These are phyloP conservation scores for Mormoops blainvillei DNA, from an alignment of 2,113 vertebrate genomes.

Conservation along the genomic window DNA sequence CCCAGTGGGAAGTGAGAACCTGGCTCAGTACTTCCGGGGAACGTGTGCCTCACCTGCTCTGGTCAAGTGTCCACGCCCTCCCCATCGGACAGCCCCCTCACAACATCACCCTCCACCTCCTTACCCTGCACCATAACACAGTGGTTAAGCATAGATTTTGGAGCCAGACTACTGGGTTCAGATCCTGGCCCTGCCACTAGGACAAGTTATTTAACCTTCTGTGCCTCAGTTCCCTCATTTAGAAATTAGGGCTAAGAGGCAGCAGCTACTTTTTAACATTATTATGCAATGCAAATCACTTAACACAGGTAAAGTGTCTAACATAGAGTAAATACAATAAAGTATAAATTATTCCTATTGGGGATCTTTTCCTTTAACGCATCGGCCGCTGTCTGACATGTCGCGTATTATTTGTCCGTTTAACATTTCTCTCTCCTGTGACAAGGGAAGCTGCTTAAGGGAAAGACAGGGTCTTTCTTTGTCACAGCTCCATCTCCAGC, in stretches of 20 bases:
- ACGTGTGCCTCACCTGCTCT: not conserved
- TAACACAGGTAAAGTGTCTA: not conserved
- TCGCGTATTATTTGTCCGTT: not conserved
- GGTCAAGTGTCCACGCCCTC: not conserved
- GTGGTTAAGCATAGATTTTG: not conserved
- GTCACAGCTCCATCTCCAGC: not conserved
- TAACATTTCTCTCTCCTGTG: not conserved
- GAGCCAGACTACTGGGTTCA: not conserved
- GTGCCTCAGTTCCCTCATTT: not conserved
- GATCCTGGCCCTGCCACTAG: not conserved
- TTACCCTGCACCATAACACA: too few species aligned
- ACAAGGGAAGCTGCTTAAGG: not conserved
- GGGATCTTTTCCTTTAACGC: not conserved
- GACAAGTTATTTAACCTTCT: not conserved
- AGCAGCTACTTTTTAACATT: not conserved
- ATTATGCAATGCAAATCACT: not conserved
- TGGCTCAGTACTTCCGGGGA: not conserved
- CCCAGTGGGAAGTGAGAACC: not conserved
- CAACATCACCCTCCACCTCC: fast-evolving
- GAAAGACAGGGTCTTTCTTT: not conserved
- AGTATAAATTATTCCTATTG: not conserved
- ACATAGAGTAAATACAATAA: not conserved
- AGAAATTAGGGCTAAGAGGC: not conserved
- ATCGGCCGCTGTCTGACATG: not conserved
- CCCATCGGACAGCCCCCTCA: too few species aligned